phyloP scores from a whole-genome alignment of 2,113 vertebrate genomes.

The Entelurus aequoreus region DNA sequence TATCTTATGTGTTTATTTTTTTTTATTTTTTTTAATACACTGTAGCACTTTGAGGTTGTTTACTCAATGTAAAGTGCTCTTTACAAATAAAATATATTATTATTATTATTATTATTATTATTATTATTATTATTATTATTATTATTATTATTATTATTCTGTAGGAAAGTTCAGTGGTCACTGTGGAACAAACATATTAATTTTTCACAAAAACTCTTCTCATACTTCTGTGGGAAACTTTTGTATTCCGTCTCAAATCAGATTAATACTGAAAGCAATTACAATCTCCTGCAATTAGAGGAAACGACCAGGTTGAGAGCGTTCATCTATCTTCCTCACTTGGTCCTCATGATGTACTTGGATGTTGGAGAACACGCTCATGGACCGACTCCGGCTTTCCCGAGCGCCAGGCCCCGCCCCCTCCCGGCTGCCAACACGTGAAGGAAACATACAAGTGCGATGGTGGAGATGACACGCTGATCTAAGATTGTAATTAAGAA shows the following conservation, averaged over 20 bases:
- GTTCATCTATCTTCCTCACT: slow-evolving; percentile 57
- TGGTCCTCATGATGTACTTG: slow-evolving; percentile 43
- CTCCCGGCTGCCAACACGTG: slow-evolving; percentile 11
- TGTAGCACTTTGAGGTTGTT: too few relatives aligned
- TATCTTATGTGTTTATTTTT: too few relatives aligned
- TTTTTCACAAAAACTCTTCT: slow-evolving; percentile 71
- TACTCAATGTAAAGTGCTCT: too few relatives aligned
- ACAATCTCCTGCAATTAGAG: slow-evolving; percentile 70
- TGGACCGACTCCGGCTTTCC: slow-evolving; percentile 15
- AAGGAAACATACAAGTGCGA: slow-evolving; percentile 39
- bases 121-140: too few relatives aligned
- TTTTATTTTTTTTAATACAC: too few relatives aligned
- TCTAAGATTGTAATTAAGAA: slow-evolving; percentile 66
- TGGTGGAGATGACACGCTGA: slow-evolving; percentile 37
- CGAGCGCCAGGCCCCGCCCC: too few relatives aligned
- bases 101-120: too few relatives aligned
- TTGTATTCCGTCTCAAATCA: slow-evolving; percentile 49
- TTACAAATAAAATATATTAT: too few relatives aligned
- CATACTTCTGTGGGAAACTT: slow-evolving; percentile 60
- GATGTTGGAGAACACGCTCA: slow-evolving; percentile 51
- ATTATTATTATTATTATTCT: too few relatives aligned
- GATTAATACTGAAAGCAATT: slow-evolving; percentile 76
- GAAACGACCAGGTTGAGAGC: slow-evolving; percentile 71
- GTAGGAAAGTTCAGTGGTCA: too few relatives aligned
- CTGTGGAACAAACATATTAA: too few relatives aligned